Evolutionary conservation across 2,113 vertebrate species (phyloP), one percentile per base, ranked within the genome.

Genomic region (Illadopsis cleaveri): DNA sequence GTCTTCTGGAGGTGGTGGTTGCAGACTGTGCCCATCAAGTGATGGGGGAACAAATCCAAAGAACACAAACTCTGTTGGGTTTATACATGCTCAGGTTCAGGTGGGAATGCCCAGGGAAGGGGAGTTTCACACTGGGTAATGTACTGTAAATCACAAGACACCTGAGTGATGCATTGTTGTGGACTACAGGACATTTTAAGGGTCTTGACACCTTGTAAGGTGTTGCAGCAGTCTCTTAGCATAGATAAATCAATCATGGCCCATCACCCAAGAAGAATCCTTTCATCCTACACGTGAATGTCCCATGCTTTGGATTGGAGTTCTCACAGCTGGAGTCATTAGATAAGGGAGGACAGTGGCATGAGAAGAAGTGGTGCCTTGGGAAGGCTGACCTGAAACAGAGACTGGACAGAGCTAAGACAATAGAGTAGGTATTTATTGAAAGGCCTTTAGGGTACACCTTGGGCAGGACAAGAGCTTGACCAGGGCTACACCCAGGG

Each of bases 51-150:
- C 16, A 76, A 66, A 50, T 11, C 31, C 61, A 22, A 31, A 21
- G 10, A 48, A 2, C 16, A 31, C 35, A 35, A 50, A 13, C 10
- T 4, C n/a, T 4, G 0, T 4, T 24, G 10, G 15, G 12, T 57
- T 76, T 42, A 3, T 1, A 50, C 14, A 16, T 1, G 2, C 5
- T 48, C 30, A 30, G 15, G 28, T 8, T 47, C 15, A 19, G 13
- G 42, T 40, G 25, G 51, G 25, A 50, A 31, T 17, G 31, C 16
- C 13, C 16, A 42, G 13, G 25, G 37, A 31, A 76, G 25, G 21
- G 9, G 4, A 31, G 7, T 25, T 76, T 76, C 44, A 35, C 11
- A 5, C 16, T 31, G 31, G 20, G 13, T 31, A 6, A 31, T 6
- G 16, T 7, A 35, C 15, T 16, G 14, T 3, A 20, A 25, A 42